phyloP scores from a whole-genome alignment of 2,797 vertebrate genomes.

The Echeneis naucrates region DNA sequence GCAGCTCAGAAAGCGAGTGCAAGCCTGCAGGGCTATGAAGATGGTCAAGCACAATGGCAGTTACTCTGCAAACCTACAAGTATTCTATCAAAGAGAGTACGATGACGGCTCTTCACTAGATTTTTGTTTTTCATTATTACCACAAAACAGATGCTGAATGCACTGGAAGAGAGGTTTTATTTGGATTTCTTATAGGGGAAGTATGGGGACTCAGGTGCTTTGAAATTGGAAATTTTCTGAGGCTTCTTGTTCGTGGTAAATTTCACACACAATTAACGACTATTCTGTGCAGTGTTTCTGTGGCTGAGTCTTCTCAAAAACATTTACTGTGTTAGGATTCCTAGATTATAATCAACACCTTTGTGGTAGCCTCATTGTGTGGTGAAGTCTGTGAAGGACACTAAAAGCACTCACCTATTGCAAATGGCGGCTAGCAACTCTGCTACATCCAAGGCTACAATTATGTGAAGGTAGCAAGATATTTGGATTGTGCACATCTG shows the following conservation, averaged over 20 bases:
- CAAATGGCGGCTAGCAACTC: not conserved
- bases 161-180: constrained; percentile 1
- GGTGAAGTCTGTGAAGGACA: not conserved
- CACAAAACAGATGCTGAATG: not conserved
- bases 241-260: not conserved
- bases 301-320: not conserved
- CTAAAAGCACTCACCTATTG: not conserved
- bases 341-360: not conserved
- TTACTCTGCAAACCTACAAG: constrained; percentile 8
- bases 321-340: not conserved
- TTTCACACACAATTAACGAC: not conserved
- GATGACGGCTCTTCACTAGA: not conserved
- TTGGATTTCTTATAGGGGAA: not conserved
- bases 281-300: not conserved
- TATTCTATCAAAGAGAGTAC: not conserved
- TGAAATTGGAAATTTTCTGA: not conserved
- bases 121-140: constrained; percentile 19
- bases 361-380: not conserved
- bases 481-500: constrained; percentile 1
- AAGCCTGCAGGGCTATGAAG: constrained; percentile 2
- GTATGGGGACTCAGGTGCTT: not conserved
- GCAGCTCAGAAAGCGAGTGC: not conserved
- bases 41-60: constrained; percentile 2
- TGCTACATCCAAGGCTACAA: not conserved
- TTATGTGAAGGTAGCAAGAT: not conserved